Evolutionary conservation across 92 coral and sea anemone genomes (phyloP).

Genomic region (Heteractis magnifica): DNA sequence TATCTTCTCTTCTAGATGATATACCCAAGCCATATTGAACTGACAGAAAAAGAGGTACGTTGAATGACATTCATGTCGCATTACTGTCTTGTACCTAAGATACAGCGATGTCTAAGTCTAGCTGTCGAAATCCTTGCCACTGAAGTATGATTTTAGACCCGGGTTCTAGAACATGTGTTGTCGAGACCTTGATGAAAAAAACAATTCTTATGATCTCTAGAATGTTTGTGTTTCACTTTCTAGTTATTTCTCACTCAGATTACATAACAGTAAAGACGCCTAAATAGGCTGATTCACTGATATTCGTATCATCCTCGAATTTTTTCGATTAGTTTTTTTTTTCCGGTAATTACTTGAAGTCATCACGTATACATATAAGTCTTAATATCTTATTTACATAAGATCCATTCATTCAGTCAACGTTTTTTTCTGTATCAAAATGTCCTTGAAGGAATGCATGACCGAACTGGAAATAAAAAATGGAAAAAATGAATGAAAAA

Average conservation of each 20-base stretch:
- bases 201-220: neutral
- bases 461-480: too few relatives aligned
- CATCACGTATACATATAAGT: too few relatives aligned
- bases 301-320: neutral
- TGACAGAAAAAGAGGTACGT: slow-evolving; percentile 94
- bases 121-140: neutral
- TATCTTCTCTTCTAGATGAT: slow-evolving; percentile 59
- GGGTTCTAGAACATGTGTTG: slow-evolving; percentile 9
- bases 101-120: neutral
- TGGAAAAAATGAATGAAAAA: too few relatives aligned
- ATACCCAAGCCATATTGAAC: slow-evolving; percentile 82
- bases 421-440: too few relatives aligned
- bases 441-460: too few relatives aligned
- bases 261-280: neutral
- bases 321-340: neutral
- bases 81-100: neutral
- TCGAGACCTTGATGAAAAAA: neutral
- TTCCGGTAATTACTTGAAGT: neutral
- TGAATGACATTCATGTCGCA: neutral
- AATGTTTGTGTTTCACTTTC: neutral
- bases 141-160: neutral
- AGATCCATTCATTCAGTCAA: too few relatives aligned
- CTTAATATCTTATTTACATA: too few relatives aligned
- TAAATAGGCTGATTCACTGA: neutral
- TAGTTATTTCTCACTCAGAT: neutral